Evolutionary conservation across 2,888 invertebrate species (phyloP).

Genomic region (Dryocosmus kuriphilus): DNA sequence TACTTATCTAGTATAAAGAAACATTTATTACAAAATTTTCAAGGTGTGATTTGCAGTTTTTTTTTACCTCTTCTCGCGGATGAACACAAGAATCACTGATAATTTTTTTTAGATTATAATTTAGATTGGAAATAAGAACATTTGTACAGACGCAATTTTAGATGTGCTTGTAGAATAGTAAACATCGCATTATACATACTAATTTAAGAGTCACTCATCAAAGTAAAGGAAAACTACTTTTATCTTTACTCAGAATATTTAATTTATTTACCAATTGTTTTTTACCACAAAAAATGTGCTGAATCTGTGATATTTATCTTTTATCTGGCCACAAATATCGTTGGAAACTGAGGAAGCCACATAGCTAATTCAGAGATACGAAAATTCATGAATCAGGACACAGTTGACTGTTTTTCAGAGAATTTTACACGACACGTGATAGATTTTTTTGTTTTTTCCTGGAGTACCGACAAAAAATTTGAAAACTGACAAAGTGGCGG

Average conservation of each 20-base stretch:
- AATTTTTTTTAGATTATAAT: slow-evolving; percentile 14
- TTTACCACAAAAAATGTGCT: too few species aligned
- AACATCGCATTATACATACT: slow-evolving; percentile 11
- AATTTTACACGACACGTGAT: too few species aligned
- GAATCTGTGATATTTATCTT: too few species aligned
- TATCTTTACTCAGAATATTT: background rate
- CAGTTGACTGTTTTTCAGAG: too few species aligned
- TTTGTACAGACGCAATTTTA: slow-evolving; percentile 1
- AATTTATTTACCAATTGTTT: background rate
- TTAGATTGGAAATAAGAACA: slow-evolving; percentile 24
- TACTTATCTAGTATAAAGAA: background rate
- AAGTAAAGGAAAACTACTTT: slow-evolving; percentile 6
- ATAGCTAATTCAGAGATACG: too few species aligned
- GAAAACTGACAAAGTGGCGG: too few species aligned
- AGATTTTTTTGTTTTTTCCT: too few species aligned
- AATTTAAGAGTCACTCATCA: background rate
- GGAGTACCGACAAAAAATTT: too few species aligned
- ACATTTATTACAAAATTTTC: background rate
- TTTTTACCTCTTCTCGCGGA: background rate
- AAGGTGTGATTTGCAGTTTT: background rate
- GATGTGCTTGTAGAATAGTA: background rate
- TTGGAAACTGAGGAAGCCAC: too few species aligned
- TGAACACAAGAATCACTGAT: slow-evolving; percentile 18
- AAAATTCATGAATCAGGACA: too few species aligned
- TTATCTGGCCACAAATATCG: too few species aligned